Percentiles rank a stretch among this genome's conserved stretches.
Conservation (phyloP, 2,888 invertebrate species). For the Cancer borealis region DNA sequence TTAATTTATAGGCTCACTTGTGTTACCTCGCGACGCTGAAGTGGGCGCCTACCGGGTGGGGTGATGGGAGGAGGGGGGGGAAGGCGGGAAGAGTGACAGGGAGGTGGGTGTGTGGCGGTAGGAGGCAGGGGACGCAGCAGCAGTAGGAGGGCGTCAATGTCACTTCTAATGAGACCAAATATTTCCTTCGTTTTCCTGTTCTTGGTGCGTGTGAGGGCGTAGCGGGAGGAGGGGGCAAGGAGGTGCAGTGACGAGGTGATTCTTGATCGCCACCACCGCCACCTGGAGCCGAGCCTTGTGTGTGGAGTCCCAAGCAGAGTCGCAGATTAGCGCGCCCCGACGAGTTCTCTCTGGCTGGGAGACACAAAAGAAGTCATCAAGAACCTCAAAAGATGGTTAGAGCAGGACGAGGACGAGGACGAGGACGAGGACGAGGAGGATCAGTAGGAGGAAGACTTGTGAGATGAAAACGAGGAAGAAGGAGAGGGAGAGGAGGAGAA, state of each 20-base stretch:
- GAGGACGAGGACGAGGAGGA: not conserved
- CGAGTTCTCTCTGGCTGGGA: not conserved
- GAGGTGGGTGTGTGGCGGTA: too few species aligned
- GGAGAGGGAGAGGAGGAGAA: not conserved
- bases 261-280: not conserved
- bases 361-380: conserved; percentile 5
- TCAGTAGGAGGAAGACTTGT: not conserved
- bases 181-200: too few species aligned
- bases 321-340: conserved; percentile 20
- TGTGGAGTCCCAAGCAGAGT: not conserved
- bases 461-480: not conserved
- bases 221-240: too few species aligned
- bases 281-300: not conserved
- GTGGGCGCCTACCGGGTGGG: not conserved
- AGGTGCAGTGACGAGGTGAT: not conserved
- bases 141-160: too few species aligned
- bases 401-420: not conserved
- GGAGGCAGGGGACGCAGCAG: too few species aligned
- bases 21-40: not conserved
- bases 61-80: not conserved
- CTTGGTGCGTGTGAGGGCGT: too few species aligned
- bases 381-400: not conserved
- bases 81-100: not conserved
- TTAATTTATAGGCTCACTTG: not conserved
- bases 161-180: too few species aligned